Evolutionary conservation across 1,140 invertebrate species (phyloP), one percentile per base, ranked within the genome.

Genomic region (Notospermus geniculatus): DNA sequence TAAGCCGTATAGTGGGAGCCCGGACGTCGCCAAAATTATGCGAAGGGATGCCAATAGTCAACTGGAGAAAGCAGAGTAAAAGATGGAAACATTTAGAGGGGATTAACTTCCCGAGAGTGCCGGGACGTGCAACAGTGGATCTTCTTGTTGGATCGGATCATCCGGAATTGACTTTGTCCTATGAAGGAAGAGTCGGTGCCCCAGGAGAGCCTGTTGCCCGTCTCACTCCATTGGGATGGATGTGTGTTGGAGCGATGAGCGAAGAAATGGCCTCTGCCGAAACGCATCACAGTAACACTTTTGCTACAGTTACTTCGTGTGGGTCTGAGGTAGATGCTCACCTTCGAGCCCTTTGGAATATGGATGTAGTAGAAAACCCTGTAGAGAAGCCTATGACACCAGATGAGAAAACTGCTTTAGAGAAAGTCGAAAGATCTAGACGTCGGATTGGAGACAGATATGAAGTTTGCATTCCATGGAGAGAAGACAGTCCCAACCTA

Each of bases 401-500:
- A 4, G 32, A 36, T 7, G 32, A 36, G 15, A 36, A 15, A 15
- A 36, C 15, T 36, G 32, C 32, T 36, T 36, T 36, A 15, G 15
- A 15, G 5, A 7, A 36, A 15, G 32, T 15, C 32, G 15, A 36
- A 36, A 36, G 32, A 15, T 7, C 32, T 4, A 36, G 4, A 4
- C 32, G 32, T 36, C 15, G 15, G 4, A 15, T 36, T 36, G 32
- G 15, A 7, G 32, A 15, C 15, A 22, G 28, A 32, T 65, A 65
- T 22, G 22, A 13, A 25, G 56, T 65, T 5, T 4, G 39, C 23
- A 58, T 65, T 28, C 64, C 64, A 17, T 62, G 59, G 64, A 65
- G 59, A 25, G 30, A 43, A 1, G 22, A 59, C n/a, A 30, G 55
- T 39, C 15, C 11, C 7, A 2, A 62, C 30, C 55, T 65, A 39